These are phyloP conservation scores for Osmerus eperlanus DNA, from an alignment of 2,113 vertebrate genomes.

Conservation along the genomic window DNA sequence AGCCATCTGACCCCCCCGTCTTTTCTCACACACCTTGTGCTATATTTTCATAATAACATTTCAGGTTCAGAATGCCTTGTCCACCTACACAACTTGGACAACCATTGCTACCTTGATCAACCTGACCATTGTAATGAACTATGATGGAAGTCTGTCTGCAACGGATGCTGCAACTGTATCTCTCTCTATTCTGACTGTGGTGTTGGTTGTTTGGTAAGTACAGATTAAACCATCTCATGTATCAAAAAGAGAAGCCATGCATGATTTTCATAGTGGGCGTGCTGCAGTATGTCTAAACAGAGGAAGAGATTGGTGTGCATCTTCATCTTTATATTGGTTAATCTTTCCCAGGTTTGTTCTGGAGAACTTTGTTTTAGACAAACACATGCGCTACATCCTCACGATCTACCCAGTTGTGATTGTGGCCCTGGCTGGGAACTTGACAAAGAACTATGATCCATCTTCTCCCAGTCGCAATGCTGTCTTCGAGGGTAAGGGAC, in stretches of 20 bases:
- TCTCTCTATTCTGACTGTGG: conserved; percentile 65
- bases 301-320: neutral
- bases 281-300: neutral
- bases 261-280: too few relatives aligned
- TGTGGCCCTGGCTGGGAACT: neutral
- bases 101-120: conserved; percentile 76
- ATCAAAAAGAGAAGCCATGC: too few relatives aligned
- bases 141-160: conserved; percentile 51
- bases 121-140: conserved; percentile 68
- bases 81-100: conserved; percentile 75
- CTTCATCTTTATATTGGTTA: neutral
- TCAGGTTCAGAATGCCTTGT: conserved; percentile 82
- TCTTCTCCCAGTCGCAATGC: neutral
- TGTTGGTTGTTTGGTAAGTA: conserved; percentile 69
- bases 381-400: conserved; percentile 3
- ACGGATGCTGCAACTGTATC: conserved; percentile 59
- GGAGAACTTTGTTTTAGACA: conserved; percentile 4
- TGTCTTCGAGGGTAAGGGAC: neutral
- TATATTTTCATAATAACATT: neutral
- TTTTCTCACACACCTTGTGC: neutral
- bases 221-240: neutral
- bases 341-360: neutral
- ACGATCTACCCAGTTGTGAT: conserved; percentile 8
- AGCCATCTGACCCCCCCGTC: neutral
- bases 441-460: neutral